phyloP scores from a whole-genome alignment of 2,113 vertebrate species.

The Ellobius talpinus region DNA sequence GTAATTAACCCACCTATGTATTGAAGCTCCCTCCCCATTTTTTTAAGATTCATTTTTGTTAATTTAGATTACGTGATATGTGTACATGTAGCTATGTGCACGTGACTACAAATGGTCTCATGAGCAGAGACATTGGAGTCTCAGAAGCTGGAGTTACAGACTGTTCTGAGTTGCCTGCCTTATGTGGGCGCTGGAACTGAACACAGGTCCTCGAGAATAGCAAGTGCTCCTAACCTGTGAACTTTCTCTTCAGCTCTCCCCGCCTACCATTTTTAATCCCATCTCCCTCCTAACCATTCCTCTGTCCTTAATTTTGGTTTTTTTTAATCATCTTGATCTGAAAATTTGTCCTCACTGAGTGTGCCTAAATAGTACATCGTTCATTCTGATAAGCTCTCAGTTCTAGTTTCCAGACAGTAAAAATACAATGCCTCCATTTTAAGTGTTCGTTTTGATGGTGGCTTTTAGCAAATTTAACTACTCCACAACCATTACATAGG shows the following conservation, averaged over 20 bases:
- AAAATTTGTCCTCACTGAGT: neutral
- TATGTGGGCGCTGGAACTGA: neutral
- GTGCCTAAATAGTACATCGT: neutral
- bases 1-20: neutral
- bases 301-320: neutral
- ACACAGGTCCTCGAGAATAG: neutral
- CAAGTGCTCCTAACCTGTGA: neutral
- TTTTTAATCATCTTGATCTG: conserved; percentile 23
- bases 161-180: neutral
- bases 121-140: neutral
- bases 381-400: neutral
- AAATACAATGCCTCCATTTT: conserved; percentile 22
- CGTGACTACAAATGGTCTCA: neutral
- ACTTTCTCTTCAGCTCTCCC: neutral
- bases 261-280: neutral
- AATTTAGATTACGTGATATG: neutral
- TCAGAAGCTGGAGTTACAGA: neutral
- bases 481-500: neutral
- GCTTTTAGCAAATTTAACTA: conserved; percentile 27
- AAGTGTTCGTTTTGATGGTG: conserved; percentile 27
- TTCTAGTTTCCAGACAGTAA: neutral
- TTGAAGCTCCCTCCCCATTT: neutral
- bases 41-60: neutral
- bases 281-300: neutral
- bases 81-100: neutral